Conservation (phyloP, 2,113 vertebrate species). For the Bungarus multicinctus region DNA sequence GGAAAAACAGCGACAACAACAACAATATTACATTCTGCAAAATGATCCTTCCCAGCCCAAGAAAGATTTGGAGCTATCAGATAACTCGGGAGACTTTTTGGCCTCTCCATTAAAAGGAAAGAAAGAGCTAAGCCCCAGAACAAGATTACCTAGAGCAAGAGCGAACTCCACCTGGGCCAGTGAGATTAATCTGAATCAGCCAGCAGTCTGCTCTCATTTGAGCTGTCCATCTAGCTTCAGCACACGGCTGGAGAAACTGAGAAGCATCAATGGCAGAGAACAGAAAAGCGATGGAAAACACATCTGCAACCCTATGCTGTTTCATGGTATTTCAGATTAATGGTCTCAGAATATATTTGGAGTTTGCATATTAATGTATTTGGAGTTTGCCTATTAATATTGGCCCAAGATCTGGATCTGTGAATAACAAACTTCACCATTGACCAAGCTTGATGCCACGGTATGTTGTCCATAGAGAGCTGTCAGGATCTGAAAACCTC, state of each 20-base stretch:
- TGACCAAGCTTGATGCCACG: neutral
- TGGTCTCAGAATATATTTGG: neutral
- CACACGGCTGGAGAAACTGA: neutral
- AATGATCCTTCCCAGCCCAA: neutral
- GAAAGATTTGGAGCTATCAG: neutral
- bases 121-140: neutral
- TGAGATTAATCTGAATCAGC: constrained; percentile 9
- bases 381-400: neutral
- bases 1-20: neutral
- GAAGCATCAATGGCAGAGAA: neutral
- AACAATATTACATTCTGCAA: neutral
- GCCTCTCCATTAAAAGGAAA: neutral
- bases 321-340: neutral
- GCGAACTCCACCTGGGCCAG: neutral
- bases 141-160: neutral
- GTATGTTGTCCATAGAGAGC: neutral
- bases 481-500: neutral
- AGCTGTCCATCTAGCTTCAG: neutral
- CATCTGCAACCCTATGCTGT: too few species aligned
- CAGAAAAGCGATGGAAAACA: neutral
- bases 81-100: neutral
- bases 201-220: neutral
- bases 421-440: neutral
- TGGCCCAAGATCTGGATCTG: neutral
- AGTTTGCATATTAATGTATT: neutral